Evolutionary conservation across 2,113 vertebrate genomes (phyloP).

Genomic region (Macquaria australasica): DNA sequence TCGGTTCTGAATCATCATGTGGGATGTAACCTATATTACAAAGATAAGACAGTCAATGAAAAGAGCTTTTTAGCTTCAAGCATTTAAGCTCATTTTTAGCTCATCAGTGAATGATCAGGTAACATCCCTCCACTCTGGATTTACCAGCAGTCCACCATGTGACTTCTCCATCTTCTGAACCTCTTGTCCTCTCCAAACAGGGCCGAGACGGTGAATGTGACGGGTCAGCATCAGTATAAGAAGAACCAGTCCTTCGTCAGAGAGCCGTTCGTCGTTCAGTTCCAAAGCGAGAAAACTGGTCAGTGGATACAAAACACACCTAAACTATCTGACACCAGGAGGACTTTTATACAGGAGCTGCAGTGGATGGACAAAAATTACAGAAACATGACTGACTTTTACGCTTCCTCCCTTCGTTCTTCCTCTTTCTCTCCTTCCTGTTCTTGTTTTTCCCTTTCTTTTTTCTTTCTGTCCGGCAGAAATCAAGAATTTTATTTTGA

Average conservation of each 20-base stretch:
- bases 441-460: not conserved
- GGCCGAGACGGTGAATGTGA: not conserved
- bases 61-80: not conserved
- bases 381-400: not conserved
- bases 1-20: not conserved
- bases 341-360: too few species aligned
- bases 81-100: too few species aligned
- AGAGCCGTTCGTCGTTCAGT: conserved; percentile 60
- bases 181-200: conserved; percentile 39
- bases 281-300: conserved; percentile 60
- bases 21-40: not conserved
- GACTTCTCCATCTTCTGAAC: not conserved
- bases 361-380: too few species aligned
- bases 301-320: conserved; percentile 5
- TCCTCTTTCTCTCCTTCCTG: not conserved
- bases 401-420: not conserved
- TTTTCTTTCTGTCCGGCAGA: conserved; percentile 31
- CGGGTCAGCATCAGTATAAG: conserved; percentile 54
- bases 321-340: not conserved
- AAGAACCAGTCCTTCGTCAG: conserved; percentile 42
- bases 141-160: too few species aligned
- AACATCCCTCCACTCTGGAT: not conserved
- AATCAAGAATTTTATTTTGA: conserved; percentile 50
- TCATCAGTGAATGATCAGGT: not conserved
- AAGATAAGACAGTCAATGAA: too few species aligned